These are phyloP conservation scores for Rhingia rostrata DNA, from an alignment of 2,888 invertebrate genomes.

Conservation along the genomic window DNA sequence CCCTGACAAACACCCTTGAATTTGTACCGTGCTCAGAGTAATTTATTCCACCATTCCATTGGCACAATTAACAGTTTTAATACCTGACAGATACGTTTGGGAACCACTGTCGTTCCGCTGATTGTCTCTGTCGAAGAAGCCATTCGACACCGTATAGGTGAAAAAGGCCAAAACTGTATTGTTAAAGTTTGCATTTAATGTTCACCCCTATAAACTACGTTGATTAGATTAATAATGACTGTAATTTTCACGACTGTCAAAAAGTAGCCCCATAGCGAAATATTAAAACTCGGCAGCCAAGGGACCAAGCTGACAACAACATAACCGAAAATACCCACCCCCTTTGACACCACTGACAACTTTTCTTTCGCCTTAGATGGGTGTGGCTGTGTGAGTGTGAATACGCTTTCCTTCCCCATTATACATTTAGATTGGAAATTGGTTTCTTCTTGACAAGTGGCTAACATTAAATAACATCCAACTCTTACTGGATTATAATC, in stretches of 20 bases:
- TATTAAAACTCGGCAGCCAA: conserved; percentile 48
- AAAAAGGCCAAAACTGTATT: no score
- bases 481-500: conserved; percentile 58
- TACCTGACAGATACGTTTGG: no score
- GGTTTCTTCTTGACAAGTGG: conserved; percentile 64
- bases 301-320: conserved; percentile 11
- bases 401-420: not conserved
- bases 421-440: conserved; percentile 47
- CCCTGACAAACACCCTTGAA: no score
- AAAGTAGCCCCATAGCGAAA: conserved; percentile 46
- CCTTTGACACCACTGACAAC: not conserved
- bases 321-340: not conserved
- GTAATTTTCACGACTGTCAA: conserved; percentile 60
- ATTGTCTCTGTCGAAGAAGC: no score
- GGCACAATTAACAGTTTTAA: no score
- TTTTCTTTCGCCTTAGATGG: not conserved
- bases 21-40: no score
- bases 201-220: conserved; percentile 27
- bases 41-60: no score
- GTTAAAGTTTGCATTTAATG: not conserved
- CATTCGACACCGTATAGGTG: no score
- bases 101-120: no score
- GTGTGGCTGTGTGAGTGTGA: not conserved
- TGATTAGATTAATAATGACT: conserved; percentile 58
- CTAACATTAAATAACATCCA: conserved; percentile 67